Evolutionary conservation across 2,113 vertebrate genomes (phyloP).

Genomic region (Nymphicus hollandicus): DNA sequence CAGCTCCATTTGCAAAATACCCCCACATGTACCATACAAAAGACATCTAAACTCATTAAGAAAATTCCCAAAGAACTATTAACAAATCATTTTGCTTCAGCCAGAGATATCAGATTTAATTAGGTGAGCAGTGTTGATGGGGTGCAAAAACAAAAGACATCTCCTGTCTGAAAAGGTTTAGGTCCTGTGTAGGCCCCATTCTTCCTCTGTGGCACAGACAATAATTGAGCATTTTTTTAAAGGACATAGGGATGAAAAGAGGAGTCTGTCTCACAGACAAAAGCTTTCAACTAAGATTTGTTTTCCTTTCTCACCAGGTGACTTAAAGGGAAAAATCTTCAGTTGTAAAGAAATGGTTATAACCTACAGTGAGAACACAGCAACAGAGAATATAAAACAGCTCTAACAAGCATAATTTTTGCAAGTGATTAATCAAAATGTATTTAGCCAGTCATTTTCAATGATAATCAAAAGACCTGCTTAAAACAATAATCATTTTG

Average conservation of each 20-base stretch:
- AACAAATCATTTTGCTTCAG: constrained; percentile 88
- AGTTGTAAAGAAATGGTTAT: constrained; percentile 65
- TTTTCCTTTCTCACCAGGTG: constrained; percentile 87
- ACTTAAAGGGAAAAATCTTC: constrained; percentile 71
- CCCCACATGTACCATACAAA: constrained; percentile 84
- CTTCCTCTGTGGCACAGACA: constrained; percentile 79
- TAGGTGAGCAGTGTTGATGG: constrained; percentile 93
- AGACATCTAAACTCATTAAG: constrained; percentile 97
- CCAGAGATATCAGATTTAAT: constrained; percentile 96
- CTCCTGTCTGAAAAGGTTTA: constrained; percentile 89
- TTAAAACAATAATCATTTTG: constrained; percentile 76
- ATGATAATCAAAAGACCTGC: constrained; percentile 73
- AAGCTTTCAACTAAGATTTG: constrained; percentile 83
- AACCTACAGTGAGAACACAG: constrained; percentile 75
- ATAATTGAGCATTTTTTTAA: constrained; percentile 87
- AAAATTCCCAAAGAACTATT: constrained; percentile 93
- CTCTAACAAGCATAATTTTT: constrained; percentile 75
- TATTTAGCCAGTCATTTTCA: constrained; percentile 74
- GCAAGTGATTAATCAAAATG: constrained; percentile 78
- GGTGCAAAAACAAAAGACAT: constrained; percentile 93
- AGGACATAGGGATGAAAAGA: constrained; percentile 73
- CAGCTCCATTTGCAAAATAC: constrained; percentile 82
- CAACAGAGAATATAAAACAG: constrained; percentile 79
- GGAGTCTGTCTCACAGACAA: constrained; percentile 78
- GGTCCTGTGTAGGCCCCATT: constrained; percentile 87